Evolutionary conservation across 2,797 vertebrate species (phyloP).

Genomic region (Lemur catta): DNA sequence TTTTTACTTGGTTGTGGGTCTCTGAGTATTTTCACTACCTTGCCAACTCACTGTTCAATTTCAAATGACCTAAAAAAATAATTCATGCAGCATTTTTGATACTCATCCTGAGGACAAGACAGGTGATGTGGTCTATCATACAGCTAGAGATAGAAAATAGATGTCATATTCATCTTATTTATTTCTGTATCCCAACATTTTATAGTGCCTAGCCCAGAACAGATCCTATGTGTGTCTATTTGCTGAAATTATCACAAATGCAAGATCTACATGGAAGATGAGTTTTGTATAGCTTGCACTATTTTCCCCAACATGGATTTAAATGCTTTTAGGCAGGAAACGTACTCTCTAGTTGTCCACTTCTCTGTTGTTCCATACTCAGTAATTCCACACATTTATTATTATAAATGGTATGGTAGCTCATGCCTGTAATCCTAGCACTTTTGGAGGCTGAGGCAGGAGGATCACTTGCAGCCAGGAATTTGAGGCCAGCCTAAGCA

Average conservation of each 20-base stretch:
- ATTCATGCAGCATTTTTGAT: constrained; percentile 23
- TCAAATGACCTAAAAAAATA: constrained; percentile 15
- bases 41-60: constrained; percentile 11
- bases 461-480: not conserved
- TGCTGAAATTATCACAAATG: constrained; percentile 23
- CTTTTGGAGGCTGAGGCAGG: not conserved
- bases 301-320: not conserved
- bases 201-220: not conserved
- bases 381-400: constrained; percentile 21
- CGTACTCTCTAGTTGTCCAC: not conserved
- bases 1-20: constrained; percentile 1
- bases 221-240: not conserved
- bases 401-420: not conserved
- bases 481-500: not conserved
- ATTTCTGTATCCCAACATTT: not conserved
- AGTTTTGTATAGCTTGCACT: constrained; percentile 1
- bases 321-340: constrained; percentile 11
- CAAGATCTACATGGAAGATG: not conserved
- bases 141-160: constrained; percentile 7
- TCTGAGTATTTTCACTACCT: constrained; percentile 19
- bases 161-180: not conserved
- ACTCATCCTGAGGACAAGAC: not conserved
- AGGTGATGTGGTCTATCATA: not conserved
- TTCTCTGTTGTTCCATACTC: not conserved
- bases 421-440: not conserved